A percentile compares a stretch with the other conserved stretches of the same genome.
These are phyloP conservation scores for Ptychoptera albimana DNA, from an alignment of 2,888 invertebrate species.

Conservation along the genomic window DNA sequence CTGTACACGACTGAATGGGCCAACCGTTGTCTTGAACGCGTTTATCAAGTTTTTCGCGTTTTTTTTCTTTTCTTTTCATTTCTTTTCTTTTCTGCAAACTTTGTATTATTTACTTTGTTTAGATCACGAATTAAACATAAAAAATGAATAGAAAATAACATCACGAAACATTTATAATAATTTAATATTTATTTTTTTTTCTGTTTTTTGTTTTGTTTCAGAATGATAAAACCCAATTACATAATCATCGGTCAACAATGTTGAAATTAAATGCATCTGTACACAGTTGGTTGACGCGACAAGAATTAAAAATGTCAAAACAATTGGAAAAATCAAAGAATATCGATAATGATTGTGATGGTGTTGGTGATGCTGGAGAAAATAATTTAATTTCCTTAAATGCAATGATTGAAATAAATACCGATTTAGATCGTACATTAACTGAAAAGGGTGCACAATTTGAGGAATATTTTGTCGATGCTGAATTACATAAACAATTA, in stretches of 20 bases:
- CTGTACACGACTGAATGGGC: too few relatives aligned
- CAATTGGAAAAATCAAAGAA: slow-evolving; percentile 15
- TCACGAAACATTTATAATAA: too few relatives aligned
- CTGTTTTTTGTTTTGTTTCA: slow-evolving; percentile 15
- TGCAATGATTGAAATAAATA: slow-evolving; percentile 9
- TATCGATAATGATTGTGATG: slow-evolving; percentile 3
- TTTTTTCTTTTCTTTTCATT: neutral
- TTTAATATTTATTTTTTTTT: slow-evolving; percentile 4
- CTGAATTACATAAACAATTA: slow-evolving; percentile 32
- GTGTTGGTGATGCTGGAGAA: slow-evolving; percentile 5
- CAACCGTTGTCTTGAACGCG: too few relatives aligned
- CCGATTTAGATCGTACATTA: slow-evolving; percentile 9
- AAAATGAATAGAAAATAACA: neutral
- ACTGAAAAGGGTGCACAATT: slow-evolving; percentile 14
- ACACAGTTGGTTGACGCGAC: slow-evolving; percentile 31
- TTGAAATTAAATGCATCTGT: slow-evolving; percentile 31
- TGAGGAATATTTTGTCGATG: slow-evolving; percentile 17
- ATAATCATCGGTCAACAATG: slow-evolving; percentile 31
- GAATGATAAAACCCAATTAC: slow-evolving; percentile 27
- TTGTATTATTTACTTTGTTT: neutral
- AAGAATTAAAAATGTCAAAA: slow-evolving; percentile 26
- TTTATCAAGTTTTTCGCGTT: neutral
- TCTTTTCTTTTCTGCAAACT: neutral
- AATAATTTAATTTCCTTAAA: slow-evolving; percentile 6
- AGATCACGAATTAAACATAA: too few relatives aligned